These are phyloP conservation scores for Brevipalpus yothersi DNA, from an alignment of 1,140 invertebrate species.

Conservation along the genomic window DNA sequence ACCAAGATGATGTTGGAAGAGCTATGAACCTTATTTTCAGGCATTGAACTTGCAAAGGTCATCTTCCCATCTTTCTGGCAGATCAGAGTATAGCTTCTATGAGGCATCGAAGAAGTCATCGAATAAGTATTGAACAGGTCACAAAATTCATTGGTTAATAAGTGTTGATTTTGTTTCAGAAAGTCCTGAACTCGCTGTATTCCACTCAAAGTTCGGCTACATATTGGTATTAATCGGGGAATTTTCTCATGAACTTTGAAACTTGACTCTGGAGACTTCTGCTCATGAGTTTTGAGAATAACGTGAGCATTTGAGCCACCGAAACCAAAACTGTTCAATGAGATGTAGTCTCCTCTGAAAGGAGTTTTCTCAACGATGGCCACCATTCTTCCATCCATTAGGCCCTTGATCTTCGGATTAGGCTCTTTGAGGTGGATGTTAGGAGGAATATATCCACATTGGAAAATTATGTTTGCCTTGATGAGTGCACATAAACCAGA, in stretches of 20 bases:
- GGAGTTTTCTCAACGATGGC: slow-evolving; percentile 18
- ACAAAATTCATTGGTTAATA: neutral
- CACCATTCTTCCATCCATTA: slow-evolving; percentile 49
- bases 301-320: slow-evolving; percentile 91
- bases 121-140: neutral
- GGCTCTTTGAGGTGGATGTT: slow-evolving; percentile 28
- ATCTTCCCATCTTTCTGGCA: neutral
- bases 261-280: neutral
- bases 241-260: neutral
- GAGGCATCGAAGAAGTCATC: neutral
- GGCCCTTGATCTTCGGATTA: slow-evolving; percentile 25
- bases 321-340: slow-evolving; percentile 87
- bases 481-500: slow-evolving; percentile 36
- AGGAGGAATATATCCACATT: slow-evolving; percentile 22
- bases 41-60: too few relatives aligned
- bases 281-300: slow-evolving; percentile 31
- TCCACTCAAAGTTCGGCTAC: neutral
- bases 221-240: neutral
- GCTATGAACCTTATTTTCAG: too few relatives aligned
- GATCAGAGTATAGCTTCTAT: neutral
- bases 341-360: slow-evolving; percentile 56
- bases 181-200: neutral
- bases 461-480: slow-evolving; percentile 25
- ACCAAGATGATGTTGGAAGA: neutral
- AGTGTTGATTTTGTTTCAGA: neutral